phyloP scores from a whole-genome alignment of 2,113 vertebrate species.

The Notechis scutatus region DNA sequence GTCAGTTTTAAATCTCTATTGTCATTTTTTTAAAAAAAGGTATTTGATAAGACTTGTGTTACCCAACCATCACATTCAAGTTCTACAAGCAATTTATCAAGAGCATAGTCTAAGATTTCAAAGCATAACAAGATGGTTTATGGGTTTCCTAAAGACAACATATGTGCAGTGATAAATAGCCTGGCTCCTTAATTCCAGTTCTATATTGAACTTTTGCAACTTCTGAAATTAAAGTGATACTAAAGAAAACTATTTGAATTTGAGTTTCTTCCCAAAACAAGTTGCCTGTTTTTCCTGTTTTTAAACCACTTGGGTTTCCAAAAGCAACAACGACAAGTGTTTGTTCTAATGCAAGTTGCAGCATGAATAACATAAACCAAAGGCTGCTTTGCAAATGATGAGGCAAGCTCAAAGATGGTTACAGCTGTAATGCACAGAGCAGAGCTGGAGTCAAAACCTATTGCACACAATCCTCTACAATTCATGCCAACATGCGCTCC shows the following conservation, averaged over 20 bases:
- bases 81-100: not conserved
- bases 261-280: not conserved
- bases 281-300: not conserved
- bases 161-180: not conserved
- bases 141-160: not conserved
- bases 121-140: not conserved
- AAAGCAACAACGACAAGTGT: not conserved
- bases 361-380: not conserved
- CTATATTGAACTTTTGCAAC: not conserved
- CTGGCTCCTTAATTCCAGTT: constrained; percentile 30
- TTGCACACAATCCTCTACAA: not conserved
- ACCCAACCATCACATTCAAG: not conserved
- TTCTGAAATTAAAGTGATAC: not conserved
- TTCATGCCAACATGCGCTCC: not conserved
- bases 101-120: not conserved
- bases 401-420: not conserved
- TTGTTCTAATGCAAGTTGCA: not conserved
- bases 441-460: not conserved
- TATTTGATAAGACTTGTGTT: not conserved
- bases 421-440: not conserved
- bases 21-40: not conserved
- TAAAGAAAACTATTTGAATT: not conserved
- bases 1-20: not conserved
- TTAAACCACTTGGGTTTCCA: not conserved
- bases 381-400: not conserved